Conservation (phyloP, 2,888 invertebrate genomes). For the Antitype chi region DNA sequence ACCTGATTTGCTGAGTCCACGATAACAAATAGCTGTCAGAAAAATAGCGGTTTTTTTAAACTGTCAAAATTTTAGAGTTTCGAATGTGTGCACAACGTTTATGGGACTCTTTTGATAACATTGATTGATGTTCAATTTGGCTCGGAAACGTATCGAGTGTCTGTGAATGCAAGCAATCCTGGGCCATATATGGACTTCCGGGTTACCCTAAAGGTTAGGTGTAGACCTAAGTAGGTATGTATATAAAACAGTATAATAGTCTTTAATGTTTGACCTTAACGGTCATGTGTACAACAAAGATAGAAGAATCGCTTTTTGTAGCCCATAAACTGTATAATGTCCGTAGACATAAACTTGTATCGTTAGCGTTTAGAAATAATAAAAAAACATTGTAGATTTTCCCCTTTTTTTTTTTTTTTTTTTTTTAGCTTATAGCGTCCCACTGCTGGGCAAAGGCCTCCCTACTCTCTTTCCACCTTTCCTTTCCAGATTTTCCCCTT, state of each 20-base stretch:
- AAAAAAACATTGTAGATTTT: background rate
- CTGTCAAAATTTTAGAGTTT: background rate
- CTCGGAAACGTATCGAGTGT: background rate
- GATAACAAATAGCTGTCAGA: background rate
- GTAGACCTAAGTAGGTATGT: background rate
- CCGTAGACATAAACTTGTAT: slow-evolving; percentile 5
- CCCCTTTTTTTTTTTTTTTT: no score
- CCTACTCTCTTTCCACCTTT: no score
- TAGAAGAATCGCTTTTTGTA: slow-evolving; percentile 15
- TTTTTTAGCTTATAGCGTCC: no score
- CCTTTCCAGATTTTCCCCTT: no score
- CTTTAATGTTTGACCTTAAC: background rate
- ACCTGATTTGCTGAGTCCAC: background rate
- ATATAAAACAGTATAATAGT: slow-evolving; percentile 8
- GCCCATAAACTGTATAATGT: slow-evolving; percentile 14
- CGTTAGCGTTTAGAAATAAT: slow-evolving; percentile 4
- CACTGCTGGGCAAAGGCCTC: no score
- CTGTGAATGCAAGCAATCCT: background rate
- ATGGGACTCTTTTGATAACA: background rate
- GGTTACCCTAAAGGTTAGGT: background rate
- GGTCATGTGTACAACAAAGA: background rate
- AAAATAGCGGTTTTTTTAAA: background rate
- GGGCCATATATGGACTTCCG: background rate
- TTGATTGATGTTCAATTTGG: background rate
- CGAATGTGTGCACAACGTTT: background rate